Percentiles rank a stretch among this genome's conserved stretches.
These are phyloP conservation scores for Drosophila anomalata DNA, from an alignment of 2,888 invertebrate genomes.

Conservation along the genomic window DNA sequence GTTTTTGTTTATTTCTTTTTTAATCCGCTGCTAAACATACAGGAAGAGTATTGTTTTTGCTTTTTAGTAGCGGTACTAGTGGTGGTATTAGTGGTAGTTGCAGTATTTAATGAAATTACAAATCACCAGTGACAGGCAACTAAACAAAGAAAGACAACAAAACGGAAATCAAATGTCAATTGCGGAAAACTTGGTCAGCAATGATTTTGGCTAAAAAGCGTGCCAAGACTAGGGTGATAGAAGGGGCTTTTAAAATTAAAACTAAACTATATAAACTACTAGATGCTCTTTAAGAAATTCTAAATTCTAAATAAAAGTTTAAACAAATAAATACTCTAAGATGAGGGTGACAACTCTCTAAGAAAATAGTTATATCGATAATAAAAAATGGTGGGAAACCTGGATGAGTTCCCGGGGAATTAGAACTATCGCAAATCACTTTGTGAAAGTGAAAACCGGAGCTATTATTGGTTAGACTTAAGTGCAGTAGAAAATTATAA, in stretches of 20 bases:
- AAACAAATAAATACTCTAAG: no score
- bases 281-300: not conserved
- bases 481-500: no score
- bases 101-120: conserved; percentile 55
- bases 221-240: conserved; percentile 13
- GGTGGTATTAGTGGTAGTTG: not conserved
- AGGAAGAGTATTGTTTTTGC: conserved; percentile 30
- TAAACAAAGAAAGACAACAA: conserved; percentile 30
- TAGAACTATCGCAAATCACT: no score
- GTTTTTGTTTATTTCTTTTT: conserved; percentile 4
- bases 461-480: no score
- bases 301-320: no score
- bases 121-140: conserved; percentile 53
- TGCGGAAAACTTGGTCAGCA: conserved; percentile 65
- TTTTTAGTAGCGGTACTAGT: not conserved
- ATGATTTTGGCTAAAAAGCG: conserved; percentile 40
- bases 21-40: conserved; percentile 20
- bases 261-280: not conserved
- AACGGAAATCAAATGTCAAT: conserved; percentile 64
- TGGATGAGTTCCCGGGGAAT: no score
- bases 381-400: no score
- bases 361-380: no score
- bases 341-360: no score
- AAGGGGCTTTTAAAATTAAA: not conserved
- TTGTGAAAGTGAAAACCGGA: no score